Percentiles rank a stretch among this genome's conserved stretches.
Conservation (phyloP, 1,140 invertebrate species). For the Drosophila nebulosa region DNA sequence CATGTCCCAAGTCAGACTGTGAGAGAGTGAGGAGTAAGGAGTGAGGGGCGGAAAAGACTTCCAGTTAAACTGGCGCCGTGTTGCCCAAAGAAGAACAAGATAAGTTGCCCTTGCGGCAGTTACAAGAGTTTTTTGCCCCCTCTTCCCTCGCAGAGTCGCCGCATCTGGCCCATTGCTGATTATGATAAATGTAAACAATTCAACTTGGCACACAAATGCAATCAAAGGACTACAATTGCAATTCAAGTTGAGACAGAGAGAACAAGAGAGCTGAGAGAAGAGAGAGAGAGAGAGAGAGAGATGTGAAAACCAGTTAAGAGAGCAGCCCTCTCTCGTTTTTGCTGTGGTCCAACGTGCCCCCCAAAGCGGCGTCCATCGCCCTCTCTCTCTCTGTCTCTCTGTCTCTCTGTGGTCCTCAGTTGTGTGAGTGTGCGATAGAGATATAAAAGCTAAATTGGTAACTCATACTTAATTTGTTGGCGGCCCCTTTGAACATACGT, state of each 20-base stretch:
- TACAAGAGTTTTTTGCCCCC: conserved; percentile 21
- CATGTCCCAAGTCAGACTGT: conserved; percentile 28
- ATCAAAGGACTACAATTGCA: conserved; percentile 76
- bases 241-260: conserved; percentile 30
- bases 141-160: too few species aligned
- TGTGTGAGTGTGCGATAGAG: conserved; percentile 71
- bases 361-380: conserved; percentile 34
- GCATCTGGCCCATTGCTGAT: conserved; percentile 44
- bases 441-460: conserved; percentile 81
- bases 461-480: conserved; percentile 81
- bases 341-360: conserved; percentile 31
- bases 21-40: too few species aligned
- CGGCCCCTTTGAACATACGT: conserved; percentile 80
- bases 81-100: conserved; percentile 49
- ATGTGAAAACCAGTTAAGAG: conserved; percentile 54
- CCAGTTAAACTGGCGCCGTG: conserved; percentile 64
- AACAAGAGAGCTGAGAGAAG: neutral
- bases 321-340: neutral
- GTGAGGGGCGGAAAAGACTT: conserved; percentile 1
- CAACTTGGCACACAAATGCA: conserved; percentile 72
- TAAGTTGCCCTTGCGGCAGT: conserved; percentile 59
- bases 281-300: neutral
- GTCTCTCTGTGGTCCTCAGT: conserved; percentile 41
- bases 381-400: too few species aligned
- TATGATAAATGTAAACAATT: conserved; percentile 79